Base-by-base conservation (phyloP, 2,888 invertebrate genomes). In the Prostheceraeus crozeri region DNA sequence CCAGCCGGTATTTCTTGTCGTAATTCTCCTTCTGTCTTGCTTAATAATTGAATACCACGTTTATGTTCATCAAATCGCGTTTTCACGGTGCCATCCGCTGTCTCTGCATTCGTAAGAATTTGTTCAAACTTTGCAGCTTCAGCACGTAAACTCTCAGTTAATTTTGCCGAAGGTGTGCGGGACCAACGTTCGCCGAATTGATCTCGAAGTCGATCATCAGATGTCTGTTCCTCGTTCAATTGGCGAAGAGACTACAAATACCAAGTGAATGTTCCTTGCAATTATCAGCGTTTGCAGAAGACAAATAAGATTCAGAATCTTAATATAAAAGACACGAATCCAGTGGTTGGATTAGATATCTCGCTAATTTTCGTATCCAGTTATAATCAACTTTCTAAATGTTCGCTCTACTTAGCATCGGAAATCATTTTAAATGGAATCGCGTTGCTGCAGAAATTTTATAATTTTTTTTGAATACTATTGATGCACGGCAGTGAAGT, bases 101-200 rank as follows among this genome's bases (percentile, higher is more conserved):
- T 85, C 3, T 25, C 21, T 11, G 56, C 58, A 16, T 58, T 30
- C 3, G 57, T 57, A 2, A 58, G 58, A 8, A 58, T 28, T 4
- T n/a, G 3, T 21, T 87, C 82, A 79, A 96, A 98, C 78, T 94
- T 94, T 68, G 83, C 82, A n/a, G 86, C 83, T 79, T 93, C 94
- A 55, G 84, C 82, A 65, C 84, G 82, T 67, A 76, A 70, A 71
- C 89, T 86, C 71, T 85, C 87, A 0, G 93, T 96, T 59, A 99
- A 82, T 73, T 84, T 84, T 23, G 82, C 83, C 0, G 93, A 93
- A 1, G 87, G 82, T 23, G 88, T 89, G 70, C 98, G 83, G 1
- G 84, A 83, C 98, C 98, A 98, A 64, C 85, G 84, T 64, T 87
- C 86, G 69, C 87, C 88, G 76, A 96, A 93, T 80, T 96, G 94